These are phyloP conservation scores for Rhyacophila evoluta DNA, from an alignment of 2,888 invertebrate species.

Conservation along the genomic window DNA sequence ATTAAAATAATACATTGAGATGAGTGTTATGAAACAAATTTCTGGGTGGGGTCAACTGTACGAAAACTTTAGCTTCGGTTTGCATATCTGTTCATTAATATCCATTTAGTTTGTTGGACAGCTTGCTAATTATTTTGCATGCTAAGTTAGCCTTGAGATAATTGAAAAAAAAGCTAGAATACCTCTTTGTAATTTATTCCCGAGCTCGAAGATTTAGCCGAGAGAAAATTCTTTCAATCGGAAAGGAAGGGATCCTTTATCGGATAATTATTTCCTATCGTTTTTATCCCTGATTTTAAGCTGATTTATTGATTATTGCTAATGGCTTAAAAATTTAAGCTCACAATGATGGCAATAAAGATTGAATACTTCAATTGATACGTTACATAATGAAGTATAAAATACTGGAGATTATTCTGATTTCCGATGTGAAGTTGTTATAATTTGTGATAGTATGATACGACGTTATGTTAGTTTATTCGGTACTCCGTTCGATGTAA, in stretches of 20 bases:
- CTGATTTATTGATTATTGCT: too few species aligned
- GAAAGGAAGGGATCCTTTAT: neutral
- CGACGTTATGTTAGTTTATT: too few species aligned
- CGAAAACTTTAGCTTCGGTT: slow-evolving; percentile 9
- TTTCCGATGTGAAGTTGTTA: too few species aligned
- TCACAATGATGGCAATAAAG: too few species aligned
- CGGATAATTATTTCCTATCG: too few species aligned
- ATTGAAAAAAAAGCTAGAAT: neutral
- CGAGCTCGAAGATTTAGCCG: neutral
- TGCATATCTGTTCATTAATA: slow-evolving; percentile 19
- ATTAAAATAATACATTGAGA: neutral
- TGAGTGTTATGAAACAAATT: neutral
- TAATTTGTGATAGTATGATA: too few species aligned
- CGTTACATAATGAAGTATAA: too few species aligned
- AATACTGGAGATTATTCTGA: too few species aligned
- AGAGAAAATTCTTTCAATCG: neutral
- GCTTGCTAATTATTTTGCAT: slow-evolving; percentile 3
- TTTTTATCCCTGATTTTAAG: too few species aligned
- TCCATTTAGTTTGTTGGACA: neutral
- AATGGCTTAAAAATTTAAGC: too few species aligned
- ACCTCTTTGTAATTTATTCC: neutral
- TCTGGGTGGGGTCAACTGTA: slow-evolving; percentile 12
- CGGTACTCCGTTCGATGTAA: too few species aligned
- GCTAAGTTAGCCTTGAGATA: neutral
- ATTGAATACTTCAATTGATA: too few species aligned